Base-by-base conservation (phyloP, 2,113 vertebrate species). In the Psettodes erumei region DNA sequence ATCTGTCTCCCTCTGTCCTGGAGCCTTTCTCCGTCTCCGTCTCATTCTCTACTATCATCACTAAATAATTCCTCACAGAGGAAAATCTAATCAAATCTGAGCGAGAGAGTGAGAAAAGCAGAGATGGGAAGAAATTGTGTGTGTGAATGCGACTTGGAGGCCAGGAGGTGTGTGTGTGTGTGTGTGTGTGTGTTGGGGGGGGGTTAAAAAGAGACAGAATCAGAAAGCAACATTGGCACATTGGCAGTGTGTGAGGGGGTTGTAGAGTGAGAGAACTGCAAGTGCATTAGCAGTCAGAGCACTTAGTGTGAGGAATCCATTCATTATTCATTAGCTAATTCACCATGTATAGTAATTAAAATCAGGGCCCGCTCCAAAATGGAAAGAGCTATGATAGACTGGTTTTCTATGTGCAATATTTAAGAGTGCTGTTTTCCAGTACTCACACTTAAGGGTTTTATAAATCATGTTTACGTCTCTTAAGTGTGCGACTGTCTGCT, bases 291-390 rank as follows among this genome's bases (percentile, higher is more conserved):
- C 89, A 94, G 92, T 93, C 94, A 82, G 89, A 89, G 92, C 94
- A 93, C 93, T 93, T 91, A 88, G 88, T 86, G 84, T 84, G 88
- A 88, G 85, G 90, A 93, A 87, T 80, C 85, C 90, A 94, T 94
- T 94, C 93, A 94, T 94, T 93, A 94, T 93, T 93, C 92, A 94
- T 93, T 93, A 93, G 93, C 86, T 90, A 93, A 93, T 92, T 92
- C 91, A 91, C 89, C 88, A 89, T 92, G 92, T 91, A 88, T 94
- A 91, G 89, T 94, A 92, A 94, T 94, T 94, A 92, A 94, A 93
- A 92, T 86, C 86, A 91, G 88, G 85, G 88, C 72, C 84, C 48
- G 81, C 81, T 91, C 84, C 85, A 90, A 90, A 91, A 90, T 83
- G 85, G 86, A 91, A 91, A 86, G 85, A 65, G 85, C 88, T 81